Evolutionary conservation across 2,888 invertebrate species (phyloP).

Genomic region (Metacarcinus magister): DNA sequence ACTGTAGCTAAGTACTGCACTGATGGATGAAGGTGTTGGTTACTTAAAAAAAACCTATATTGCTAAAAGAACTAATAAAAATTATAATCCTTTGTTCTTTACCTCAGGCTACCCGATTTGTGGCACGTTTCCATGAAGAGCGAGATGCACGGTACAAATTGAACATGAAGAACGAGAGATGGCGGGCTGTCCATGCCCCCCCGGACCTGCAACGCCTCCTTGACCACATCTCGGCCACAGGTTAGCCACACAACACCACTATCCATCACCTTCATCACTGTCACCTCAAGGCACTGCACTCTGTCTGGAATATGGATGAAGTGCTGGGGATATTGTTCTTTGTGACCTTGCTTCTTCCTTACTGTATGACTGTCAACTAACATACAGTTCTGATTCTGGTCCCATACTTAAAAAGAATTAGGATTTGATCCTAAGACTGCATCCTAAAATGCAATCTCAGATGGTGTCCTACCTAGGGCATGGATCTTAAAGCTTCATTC

Average conservation of each 20-base stretch:
- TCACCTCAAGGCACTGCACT: background rate
- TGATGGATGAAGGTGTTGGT: background rate
- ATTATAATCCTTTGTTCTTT: conserved; percentile 54
- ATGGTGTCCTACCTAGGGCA: no score
- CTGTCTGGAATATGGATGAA: background rate
- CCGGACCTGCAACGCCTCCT: conserved; percentile 94
- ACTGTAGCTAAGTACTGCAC: background rate
- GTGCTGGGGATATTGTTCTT: background rate
- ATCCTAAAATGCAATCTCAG: no score
- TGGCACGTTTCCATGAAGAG: conserved; percentile 95
- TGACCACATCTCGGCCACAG: conserved; percentile 88
- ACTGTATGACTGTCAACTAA: background rate
- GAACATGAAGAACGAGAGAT: conserved; percentile 94
- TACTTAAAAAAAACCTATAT: background rate
- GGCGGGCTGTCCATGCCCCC: conserved; percentile 97
- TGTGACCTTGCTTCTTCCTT: background rate
- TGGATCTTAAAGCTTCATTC: no score
- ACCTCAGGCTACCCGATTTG: conserved; percentile 94
- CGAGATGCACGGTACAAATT: conserved; percentile 93
- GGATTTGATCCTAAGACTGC: no score
- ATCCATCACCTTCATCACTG: background rate
- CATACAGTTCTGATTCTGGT: background rate
- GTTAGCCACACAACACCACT: conserved; percentile 83
- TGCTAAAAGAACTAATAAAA: background rate
- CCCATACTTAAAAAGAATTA: no score